Conservation (phyloP, 2,888 invertebrate genomes). For the Chironomus riparius region DNA sequence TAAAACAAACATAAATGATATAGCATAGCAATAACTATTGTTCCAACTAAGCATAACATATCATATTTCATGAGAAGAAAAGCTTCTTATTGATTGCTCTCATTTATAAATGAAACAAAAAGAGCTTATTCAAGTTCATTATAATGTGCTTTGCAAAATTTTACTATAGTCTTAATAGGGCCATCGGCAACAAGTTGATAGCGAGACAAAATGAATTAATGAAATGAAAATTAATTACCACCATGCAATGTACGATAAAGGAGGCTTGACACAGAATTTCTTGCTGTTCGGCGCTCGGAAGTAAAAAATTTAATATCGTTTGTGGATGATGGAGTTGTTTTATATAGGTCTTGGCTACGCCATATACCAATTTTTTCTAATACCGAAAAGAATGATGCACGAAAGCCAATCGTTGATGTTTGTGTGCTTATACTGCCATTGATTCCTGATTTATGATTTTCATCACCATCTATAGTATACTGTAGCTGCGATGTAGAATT, state of each 20-base stretch:
- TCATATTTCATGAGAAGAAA: too few species aligned
- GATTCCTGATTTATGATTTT: not conserved
- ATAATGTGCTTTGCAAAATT: not conserved
- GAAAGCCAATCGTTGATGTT: slow-evolving; percentile 30
- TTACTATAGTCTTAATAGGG: not conserved
- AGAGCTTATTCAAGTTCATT: not conserved
- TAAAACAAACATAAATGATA: slow-evolving; percentile 28
- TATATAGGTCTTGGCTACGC: slow-evolving; percentile 30
- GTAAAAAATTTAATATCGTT: not conserved
- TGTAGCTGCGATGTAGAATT: slow-evolving; percentile 3
- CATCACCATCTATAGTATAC: not conserved
- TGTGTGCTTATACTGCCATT: slow-evolving; percentile 8
- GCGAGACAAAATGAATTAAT: not conserved
- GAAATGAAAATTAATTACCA: slow-evolving; percentile 12
- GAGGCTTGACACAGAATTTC: slow-evolving; percentile 29
- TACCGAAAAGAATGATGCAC: slow-evolving; percentile 34
- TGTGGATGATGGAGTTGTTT: not conserved
- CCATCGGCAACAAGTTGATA: not conserved
- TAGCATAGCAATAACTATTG: not conserved
- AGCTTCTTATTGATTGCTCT: not conserved
- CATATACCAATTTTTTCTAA: slow-evolving; percentile 35
- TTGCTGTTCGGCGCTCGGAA: slow-evolving; percentile 11
- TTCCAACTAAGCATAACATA: too few species aligned
- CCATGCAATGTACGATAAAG: slow-evolving; percentile 16
- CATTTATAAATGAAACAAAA: not conserved